Percentiles rank a stretch among this genome's conserved stretches.
Conservation (phyloP, 2,113 vertebrate species). For the Lepisosteus oculatus region DNA sequence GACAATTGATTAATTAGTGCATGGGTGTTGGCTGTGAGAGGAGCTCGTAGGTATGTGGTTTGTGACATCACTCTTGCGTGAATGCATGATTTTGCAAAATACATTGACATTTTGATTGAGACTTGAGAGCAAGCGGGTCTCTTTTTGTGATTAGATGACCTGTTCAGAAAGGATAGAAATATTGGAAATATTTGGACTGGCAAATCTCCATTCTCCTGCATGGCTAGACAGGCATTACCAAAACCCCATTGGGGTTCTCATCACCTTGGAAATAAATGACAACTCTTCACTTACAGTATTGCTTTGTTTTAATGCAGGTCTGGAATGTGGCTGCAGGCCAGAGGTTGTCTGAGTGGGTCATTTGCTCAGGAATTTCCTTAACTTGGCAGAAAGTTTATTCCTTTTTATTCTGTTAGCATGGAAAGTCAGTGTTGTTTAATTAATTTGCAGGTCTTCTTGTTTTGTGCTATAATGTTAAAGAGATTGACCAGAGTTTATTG, state of each 20-base stretch:
- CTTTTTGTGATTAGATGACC: conserved; percentile 18
- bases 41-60: no score
- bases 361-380: neutral
- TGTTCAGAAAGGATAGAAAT: conserved; percentile 11
- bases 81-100: neutral
- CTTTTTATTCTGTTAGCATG: neutral
- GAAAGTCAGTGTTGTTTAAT: neutral
- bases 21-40: no score
- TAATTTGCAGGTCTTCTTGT: neutral
- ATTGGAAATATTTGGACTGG: conserved; percentile 4
- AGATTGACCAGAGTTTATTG: neutral
- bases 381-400: no score
- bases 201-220: neutral
- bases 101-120: neutral
- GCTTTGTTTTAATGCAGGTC: conserved; percentile 12
- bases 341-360: neutral
- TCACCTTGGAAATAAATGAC: conserved; percentile 21
- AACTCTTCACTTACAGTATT: conserved; percentile 10
- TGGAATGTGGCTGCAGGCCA: conserved; percentile 22
- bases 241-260: conserved; percentile 14
- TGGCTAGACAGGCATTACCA: conserved; percentile 3
- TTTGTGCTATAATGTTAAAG: neutral
- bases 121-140: neutral
- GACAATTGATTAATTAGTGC: no score
- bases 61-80: no score